Evolutionary conservation across 2,888 invertebrate genomes (phyloP).

Genomic region (Agrilus biguttatus): DNA sequence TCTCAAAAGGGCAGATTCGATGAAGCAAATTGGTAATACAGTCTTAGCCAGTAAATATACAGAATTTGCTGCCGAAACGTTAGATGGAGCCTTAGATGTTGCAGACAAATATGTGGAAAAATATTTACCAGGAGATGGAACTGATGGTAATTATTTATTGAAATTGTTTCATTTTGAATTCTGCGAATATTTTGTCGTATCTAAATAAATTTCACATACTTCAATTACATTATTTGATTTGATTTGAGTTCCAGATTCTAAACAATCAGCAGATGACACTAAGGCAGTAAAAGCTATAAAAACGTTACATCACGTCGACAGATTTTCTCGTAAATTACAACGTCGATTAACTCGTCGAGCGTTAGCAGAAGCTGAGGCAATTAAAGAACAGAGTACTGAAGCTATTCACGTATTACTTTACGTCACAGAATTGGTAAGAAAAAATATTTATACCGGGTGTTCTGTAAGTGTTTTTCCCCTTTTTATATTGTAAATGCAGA

Average conservation of each 20-base stretch:
- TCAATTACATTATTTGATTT: too few relatives aligned
- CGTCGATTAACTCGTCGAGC: constrained; percentile 63
- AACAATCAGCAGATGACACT: constrained; percentile 15
- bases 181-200: too few relatives aligned
- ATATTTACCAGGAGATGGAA: constrained; percentile 56
- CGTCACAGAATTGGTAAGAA: constrained; percentile 60
- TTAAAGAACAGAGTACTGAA: constrained; percentile 62
- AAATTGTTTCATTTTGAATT: too few relatives aligned
- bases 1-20: constrained; percentile 66
- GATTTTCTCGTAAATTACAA: constrained; percentile 63
- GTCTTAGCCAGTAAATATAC: constrained; percentile 59
- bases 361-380: constrained; percentile 62
- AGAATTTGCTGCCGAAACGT: constrained; percentile 54
- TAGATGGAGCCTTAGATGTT: constrained; percentile 60
- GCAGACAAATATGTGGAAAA: constrained; percentile 74
- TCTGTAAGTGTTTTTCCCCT: neutral
- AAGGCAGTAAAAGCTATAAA: constrained; percentile 46
- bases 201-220: too few relatives aligned
- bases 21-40: constrained; percentile 61
- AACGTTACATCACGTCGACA: constrained; percentile 65
- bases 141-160: constrained; percentile 33
- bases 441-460: neutral
- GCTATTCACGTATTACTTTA: constrained; percentile 63
- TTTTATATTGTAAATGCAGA: constrained; percentile 30
- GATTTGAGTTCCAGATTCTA: neutral